Evolutionary conservation across 2,113 vertebrate genomes (phyloP).

Genomic region (Microcebus griseorufus): DNA sequence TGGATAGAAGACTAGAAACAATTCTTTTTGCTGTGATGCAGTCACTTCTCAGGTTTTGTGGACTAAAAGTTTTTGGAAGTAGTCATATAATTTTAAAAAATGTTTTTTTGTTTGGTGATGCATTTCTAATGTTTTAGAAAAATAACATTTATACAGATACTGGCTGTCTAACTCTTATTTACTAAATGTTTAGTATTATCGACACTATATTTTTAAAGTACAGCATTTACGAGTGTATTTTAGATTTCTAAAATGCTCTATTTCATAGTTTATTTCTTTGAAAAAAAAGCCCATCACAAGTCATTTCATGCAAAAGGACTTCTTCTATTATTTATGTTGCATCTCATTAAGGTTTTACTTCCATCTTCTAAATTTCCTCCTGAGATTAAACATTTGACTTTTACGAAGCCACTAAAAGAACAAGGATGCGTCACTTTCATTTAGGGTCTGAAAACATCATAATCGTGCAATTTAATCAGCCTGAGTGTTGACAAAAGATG

Average conservation of each 20-base stretch:
- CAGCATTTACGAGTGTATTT: background rate
- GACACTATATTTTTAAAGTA: background rate
- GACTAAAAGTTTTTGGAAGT: background rate
- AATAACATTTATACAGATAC: background rate
- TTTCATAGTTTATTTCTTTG: conserved; percentile 55
- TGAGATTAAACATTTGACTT: conserved; percentile 73
- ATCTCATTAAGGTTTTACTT: conserved; percentile 77
- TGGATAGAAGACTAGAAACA: background rate
- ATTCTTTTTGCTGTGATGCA: background rate
- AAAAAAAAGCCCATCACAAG: conserved; percentile 53
- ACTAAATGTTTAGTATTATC: background rate
- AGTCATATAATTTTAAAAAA: background rate
- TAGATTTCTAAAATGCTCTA: conserved; percentile 32
- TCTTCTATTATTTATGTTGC: conserved; percentile 75
- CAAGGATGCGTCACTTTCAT: conserved; percentile 59
- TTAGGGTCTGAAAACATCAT: conserved; percentile 66
- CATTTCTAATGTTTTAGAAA: background rate
- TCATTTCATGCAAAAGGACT: conserved; percentile 70
- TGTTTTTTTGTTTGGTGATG: background rate
- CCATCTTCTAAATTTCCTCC: conserved; percentile 68
- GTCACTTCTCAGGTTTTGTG: background rate
- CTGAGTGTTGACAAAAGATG: conserved; percentile 57
- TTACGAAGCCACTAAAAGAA: conserved; percentile 63
- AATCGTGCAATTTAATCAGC: conserved; percentile 43
- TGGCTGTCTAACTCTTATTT: conserved; percentile 7